A percentile compares a stretch with the other conserved stretches of the same genome.
phyloP scores from a whole-genome alignment of 2,888 invertebrate species.

The Miltochrista miniata region DNA sequence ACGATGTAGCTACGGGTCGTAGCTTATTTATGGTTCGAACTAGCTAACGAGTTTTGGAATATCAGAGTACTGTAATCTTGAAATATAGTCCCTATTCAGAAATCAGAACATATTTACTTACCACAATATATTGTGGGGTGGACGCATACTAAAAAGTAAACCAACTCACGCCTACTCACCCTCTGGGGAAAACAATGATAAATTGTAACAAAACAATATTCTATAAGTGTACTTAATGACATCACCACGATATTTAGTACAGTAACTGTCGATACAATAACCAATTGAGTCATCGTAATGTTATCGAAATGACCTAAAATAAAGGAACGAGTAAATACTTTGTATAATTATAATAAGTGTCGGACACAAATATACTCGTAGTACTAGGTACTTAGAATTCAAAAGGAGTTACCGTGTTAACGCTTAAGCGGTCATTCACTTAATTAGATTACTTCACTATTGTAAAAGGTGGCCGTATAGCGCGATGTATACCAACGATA shows the following conservation, averaged over 20 bases:
- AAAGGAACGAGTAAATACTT: constrained; percentile 46
- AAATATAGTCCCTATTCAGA: not conserved
- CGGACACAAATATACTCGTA: constrained; percentile 45
- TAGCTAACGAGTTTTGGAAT: not conserved
- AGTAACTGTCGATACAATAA: constrained; percentile 6
- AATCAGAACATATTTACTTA: not conserved
- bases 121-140: not conserved
- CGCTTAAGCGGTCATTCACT: constrained; percentile 69
- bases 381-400: constrained; percentile 42
- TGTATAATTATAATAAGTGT: constrained; percentile 44
- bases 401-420: constrained; percentile 73
- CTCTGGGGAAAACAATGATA: not conserved
- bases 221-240: not conserved
- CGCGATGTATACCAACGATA: constrained; percentile 2
- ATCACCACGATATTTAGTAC: constrained; percentile 3
- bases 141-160: not conserved
- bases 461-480: constrained; percentile 26
- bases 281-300: constrained; percentile 27
- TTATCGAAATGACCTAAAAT: constrained; percentile 57
- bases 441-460: constrained; percentile 51
- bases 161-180: not conserved
- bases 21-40: not conserved
- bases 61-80: constrained; percentile 11
- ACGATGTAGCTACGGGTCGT: not conserved
- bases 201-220: not conserved